A percentile compares a stretch with the other conserved stretches of the same genome.
phyloP scores from a whole-genome alignment of 2,888 invertebrate genomes.

The Acrocera orbiculus region DNA sequence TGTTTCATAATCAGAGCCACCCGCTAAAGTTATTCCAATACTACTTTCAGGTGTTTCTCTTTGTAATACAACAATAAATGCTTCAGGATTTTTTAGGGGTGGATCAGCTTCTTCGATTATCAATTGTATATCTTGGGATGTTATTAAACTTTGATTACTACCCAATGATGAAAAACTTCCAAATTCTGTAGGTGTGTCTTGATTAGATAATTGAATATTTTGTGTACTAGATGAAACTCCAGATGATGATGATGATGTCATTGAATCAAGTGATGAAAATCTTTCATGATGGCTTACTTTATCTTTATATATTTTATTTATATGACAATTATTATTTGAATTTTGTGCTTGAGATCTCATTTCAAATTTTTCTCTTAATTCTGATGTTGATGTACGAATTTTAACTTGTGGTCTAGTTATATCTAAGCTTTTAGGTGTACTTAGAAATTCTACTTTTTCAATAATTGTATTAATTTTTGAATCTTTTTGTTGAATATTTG shows the following conservation, averaged over 20 bases:
- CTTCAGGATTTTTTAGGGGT: constrained; percentile 41
- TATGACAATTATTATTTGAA: constrained; percentile 8
- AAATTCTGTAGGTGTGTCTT: constrained; percentile 29
- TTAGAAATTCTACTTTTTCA: constrained; percentile 10
- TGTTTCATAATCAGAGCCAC: constrained; percentile 78
- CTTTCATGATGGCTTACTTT: constrained; percentile 23
- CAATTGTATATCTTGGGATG: constrained; percentile 40
- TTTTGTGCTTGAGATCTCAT: constrained; percentile 16
- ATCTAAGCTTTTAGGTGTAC: constrained; percentile 11
- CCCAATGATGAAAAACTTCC: constrained; percentile 32
- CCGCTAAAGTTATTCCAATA: constrained; percentile 74
- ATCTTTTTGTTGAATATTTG: constrained; percentile 8
- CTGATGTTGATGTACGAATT: constrained; percentile 21
- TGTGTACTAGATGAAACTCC: constrained; percentile 30
- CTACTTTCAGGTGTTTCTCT: constrained; percentile 52
- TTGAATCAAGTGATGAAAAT: constrained; percentile 29
- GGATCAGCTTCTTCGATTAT: constrained; percentile 49
- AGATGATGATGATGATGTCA: constrained; percentile 30
- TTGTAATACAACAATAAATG: constrained; percentile 46
- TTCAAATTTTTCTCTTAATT: constrained; percentile 30
- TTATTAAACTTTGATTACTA: constrained; percentile 31
- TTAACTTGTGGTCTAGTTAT: constrained; percentile 6
- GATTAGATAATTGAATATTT: constrained; percentile 25
- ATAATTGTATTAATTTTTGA: constrained; percentile 13
- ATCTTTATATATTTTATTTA: constrained; percentile 9